Evolutionary conservation across 2,113 vertebrate genomes (phyloP).

Genomic region (Semnornis frantzii): DNA sequence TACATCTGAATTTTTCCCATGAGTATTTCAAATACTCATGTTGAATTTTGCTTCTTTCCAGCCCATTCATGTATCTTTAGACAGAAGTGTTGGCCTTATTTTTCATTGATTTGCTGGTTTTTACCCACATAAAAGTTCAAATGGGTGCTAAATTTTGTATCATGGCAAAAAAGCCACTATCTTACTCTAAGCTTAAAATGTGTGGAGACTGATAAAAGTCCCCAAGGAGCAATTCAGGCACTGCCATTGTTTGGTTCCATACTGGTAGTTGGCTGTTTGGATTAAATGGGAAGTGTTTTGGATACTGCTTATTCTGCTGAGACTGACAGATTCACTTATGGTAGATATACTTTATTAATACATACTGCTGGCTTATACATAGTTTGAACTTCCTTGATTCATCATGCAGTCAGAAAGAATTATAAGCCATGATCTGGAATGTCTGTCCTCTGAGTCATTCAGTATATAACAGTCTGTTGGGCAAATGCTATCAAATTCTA

Average conservation of each 20-base stretch:
- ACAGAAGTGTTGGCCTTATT: background rate
- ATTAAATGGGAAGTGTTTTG: background rate
- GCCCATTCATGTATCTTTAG: background rate
- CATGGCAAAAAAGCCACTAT: background rate
- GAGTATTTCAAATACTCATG: background rate
- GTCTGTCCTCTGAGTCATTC: background rate
- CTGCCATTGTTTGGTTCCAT: background rate
- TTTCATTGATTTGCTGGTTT: background rate
- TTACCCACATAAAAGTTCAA: background rate
- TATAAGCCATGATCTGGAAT: background rate
- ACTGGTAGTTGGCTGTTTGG: background rate
- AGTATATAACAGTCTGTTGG: background rate
- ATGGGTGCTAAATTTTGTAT: background rate
- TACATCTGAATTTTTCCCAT: background rate
- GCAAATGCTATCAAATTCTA: background rate
- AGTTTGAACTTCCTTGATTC: background rate
- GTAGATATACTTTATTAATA: background rate
- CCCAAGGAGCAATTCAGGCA: background rate
- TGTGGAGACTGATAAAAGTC: background rate
- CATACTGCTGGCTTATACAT: background rate
- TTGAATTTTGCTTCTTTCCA: background rate
- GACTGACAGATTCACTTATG: background rate
- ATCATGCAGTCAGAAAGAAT: background rate
- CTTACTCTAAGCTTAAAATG: background rate
- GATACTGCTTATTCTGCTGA: background rate